Percentiles rank a stretch among this genome's conserved stretches.
These are phyloP conservation scores for Neria commutata DNA, from an alignment of 2,888 invertebrate species.

Conservation along the genomic window DNA sequence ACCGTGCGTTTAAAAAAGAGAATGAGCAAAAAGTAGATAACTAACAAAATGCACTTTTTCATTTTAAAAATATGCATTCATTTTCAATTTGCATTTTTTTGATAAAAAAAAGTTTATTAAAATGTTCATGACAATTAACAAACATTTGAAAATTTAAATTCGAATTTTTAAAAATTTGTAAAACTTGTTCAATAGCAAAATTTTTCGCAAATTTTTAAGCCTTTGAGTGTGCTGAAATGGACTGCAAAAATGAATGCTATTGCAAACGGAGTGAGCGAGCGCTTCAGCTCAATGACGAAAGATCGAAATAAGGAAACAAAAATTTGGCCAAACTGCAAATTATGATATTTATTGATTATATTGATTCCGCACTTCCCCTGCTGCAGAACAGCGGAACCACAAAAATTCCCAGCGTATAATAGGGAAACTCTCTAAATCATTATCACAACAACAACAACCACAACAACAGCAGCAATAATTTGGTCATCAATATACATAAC, in stretches of 20 bases:
- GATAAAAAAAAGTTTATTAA: too few relatives aligned
- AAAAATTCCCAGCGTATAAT: constrained; percentile 36
- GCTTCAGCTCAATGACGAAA: not conserved
- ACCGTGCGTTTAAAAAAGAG: too few relatives aligned
- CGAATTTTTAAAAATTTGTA: not conserved
- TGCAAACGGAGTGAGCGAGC: too few relatives aligned
- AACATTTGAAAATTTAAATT: not conserved
- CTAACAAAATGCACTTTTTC: too few relatives aligned
- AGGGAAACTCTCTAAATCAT: constrained; percentile 44
- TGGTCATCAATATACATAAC: constrained; percentile 17
- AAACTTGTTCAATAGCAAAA: too few relatives aligned
- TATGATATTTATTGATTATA: constrained; percentile 11
- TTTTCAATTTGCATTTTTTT: too few relatives aligned
- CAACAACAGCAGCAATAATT: constrained; percentile 19
- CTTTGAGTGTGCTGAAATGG: too few relatives aligned
- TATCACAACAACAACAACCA: constrained; percentile 21
- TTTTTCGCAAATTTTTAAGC: too few relatives aligned
- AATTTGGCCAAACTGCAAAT: not conserved
- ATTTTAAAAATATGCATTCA: too few relatives aligned
- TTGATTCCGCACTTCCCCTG: not conserved
- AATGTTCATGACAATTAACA: too few relatives aligned
- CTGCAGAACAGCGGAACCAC: constrained; percentile 28
- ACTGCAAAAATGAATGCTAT: too few relatives aligned
- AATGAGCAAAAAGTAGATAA: too few relatives aligned
- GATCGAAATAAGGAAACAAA: not conserved